Conservation (phyloP, 35 echinoderm and acorn worm genomes). For the Ptychodera flava region DNA sequence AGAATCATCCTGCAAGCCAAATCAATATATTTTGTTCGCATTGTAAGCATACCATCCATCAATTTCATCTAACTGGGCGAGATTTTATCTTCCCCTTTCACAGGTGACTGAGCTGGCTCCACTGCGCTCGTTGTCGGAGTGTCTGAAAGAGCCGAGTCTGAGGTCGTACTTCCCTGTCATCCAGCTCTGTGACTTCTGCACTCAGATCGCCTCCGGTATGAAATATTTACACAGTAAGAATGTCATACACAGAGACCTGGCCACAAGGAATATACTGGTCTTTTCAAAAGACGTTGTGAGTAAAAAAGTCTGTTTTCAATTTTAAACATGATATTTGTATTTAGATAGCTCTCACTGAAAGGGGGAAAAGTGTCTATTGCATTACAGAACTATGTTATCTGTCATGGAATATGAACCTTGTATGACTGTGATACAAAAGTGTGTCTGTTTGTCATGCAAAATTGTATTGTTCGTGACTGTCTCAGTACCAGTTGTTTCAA, state of each 20-base stretch:
- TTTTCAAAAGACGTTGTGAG: conserved; percentile 91
- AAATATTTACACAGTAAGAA: conserved; percentile 75
- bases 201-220: conserved; percentile 88
- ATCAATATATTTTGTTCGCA: no score
- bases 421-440: neutral
- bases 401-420: neutral
- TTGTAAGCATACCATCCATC: no score
- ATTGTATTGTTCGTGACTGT: no score
- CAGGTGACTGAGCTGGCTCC: conserved; percentile 98
- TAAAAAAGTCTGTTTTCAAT: neutral
- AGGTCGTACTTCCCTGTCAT: conserved; percentile 76
- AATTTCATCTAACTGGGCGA: neutral
- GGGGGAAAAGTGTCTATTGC: neutral
- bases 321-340: neutral
- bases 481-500: no score
- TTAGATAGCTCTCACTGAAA: neutral
- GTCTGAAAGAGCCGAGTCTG: conserved; percentile 81
- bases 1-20: no score
- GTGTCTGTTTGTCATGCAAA: neutral
- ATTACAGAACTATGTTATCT: neutral
- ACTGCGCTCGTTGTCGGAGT: conserved; percentile 78
- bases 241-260: conserved; percentile 94
- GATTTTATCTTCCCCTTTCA: neutral
- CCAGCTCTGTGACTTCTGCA: conserved; percentile 63
- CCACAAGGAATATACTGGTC: conserved; percentile 85